Evolutionary conservation across 2,888 invertebrate species (phyloP).

Genomic region (Epistrophella euchroma): DNA sequence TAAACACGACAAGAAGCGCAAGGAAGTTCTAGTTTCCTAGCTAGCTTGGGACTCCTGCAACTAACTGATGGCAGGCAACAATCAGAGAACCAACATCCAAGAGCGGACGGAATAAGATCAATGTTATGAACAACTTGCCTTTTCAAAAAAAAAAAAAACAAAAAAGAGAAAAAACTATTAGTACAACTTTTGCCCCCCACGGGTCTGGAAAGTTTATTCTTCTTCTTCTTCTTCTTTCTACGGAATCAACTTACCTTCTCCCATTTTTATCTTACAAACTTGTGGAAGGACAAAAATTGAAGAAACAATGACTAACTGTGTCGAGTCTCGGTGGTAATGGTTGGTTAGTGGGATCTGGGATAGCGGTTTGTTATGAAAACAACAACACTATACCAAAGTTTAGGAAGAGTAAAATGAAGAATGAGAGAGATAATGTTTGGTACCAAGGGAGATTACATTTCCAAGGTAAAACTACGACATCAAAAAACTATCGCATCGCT

Average conservation of each 20-base stretch:
- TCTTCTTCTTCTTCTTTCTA: slow-evolving; percentile 3
- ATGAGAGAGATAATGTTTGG: slow-evolving; percentile 37
- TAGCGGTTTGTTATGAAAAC: neutral
- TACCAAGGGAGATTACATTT: slow-evolving; percentile 48
- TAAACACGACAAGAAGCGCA: slow-evolving; percentile 31
- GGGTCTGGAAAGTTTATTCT: slow-evolving; percentile 51
- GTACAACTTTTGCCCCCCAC: neutral
- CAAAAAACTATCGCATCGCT: neutral
- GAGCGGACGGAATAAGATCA: slow-evolving; percentile 57
- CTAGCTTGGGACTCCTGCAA: slow-evolving; percentile 15
- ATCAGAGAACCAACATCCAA: slow-evolving; percentile 15
- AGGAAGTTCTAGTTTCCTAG: neutral
- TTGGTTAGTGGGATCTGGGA: neutral
- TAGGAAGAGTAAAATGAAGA: slow-evolving; percentile 1
- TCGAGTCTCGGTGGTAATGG: slow-evolving; percentile 60
- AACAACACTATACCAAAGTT: slow-evolving; percentile 35
- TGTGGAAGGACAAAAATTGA: slow-evolving; percentile 8
- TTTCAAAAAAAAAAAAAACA: neutral
- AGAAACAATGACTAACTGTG: slow-evolving; percentile 62
- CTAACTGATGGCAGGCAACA: neutral
- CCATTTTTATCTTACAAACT: neutral
- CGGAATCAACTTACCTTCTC: slow-evolving; percentile 40
- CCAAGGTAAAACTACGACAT: slow-evolving; percentile 47
- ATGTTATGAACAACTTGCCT: slow-evolving; percentile 51
- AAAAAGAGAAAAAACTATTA: neutral